Evolutionary conservation across 2,797 vertebrate genomes (phyloP), one percentile per base, ranked within the genome.

Genomic region (Xenops minutus): DNA sequence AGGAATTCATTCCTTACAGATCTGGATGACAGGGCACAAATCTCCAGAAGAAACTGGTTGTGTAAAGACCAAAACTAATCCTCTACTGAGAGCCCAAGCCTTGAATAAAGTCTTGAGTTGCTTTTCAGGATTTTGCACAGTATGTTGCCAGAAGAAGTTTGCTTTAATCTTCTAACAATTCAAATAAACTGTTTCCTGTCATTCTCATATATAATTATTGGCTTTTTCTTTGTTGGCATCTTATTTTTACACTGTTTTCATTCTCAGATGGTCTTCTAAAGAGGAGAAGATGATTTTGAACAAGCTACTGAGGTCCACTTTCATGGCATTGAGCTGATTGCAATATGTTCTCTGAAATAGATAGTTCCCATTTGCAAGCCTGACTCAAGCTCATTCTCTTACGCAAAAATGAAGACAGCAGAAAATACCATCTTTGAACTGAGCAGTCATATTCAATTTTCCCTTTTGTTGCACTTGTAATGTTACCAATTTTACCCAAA

Each of bases 391-490:
- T 93, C 49, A 81, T 83, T 21, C 37, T 95, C 23, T 71, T 83
- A 84, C 2, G 27, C 11, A 61, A 52, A 94, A 89, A 90, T 2
- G 3, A 96, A 92, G 43, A 81, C 29, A 85, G 77, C 43, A 96
- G 84, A 93, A 97, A 95, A 92, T 48, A 27, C 23, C 10, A 5
- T 43, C 36, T 76, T 79, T 62, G 62, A 90, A 68, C n/a, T 56
- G 67, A 94, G 78, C 46, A 87, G 49, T 62, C 24, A 14, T 66
- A 80, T 85, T 96, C 58, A 81, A 71, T 91, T 96, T 97, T 96
- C 59, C 62, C 37, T 94, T 95, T 88, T 9, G 2, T 82, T 96
- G 41, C 41, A 77, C 16, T 85, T 17, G 39, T 39, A 30, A 51
- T 26, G 18, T 91, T 94, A 91, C 49, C 67, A 81, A 15, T 82